These are phyloP conservation scores for Drosophila lowei DNA, from an alignment of 1,140 invertebrate species.

Conservation along the genomic window DNA sequence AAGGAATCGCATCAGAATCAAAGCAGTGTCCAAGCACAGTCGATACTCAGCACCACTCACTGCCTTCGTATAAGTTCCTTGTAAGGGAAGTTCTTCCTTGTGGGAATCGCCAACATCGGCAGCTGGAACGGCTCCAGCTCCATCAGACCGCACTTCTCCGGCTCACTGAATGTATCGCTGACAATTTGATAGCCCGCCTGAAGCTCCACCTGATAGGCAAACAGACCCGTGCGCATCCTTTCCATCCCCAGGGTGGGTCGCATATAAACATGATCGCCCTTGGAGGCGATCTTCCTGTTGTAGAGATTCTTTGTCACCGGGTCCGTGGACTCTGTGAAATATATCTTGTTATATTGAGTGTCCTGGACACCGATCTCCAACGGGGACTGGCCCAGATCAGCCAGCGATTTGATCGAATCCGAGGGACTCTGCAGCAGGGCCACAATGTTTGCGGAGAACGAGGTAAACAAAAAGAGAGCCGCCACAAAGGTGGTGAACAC, in stretches of 20 bases:
- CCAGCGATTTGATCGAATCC: conserved; percentile 84
- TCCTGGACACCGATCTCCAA: conserved; percentile 85
- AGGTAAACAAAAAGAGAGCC: conserved; percentile 85
- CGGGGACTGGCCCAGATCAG: conserved; percentile 84
- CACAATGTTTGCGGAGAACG: conserved; percentile 86
- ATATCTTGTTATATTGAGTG: conserved; percentile 85
- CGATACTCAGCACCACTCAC: conserved; percentile 79
- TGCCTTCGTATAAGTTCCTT: conserved; percentile 84
- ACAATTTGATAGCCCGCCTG: conserved; percentile 85
- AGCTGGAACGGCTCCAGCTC: conserved; percentile 85
- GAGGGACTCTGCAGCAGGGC: conserved; percentile 86
- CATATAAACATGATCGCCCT: conserved; percentile 84
- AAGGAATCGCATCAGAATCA: conserved; percentile 8
- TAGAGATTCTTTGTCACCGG: conserved; percentile 84
- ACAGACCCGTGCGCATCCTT: conserved; percentile 84
- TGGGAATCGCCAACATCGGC: conserved; percentile 84
- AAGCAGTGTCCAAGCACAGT: not conserved
- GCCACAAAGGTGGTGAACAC: conserved; percentile 84
- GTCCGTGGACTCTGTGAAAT: conserved; percentile 85
- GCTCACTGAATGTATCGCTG: conserved; percentile 85
- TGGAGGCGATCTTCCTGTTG: conserved; percentile 84
- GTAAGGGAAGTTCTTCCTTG: conserved; percentile 85
- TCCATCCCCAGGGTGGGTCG: conserved; percentile 84
- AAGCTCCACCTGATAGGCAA: conserved; percentile 85
- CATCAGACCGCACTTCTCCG: conserved; percentile 85